Evolutionary conservation across 2,888 invertebrate genomes (phyloP).

Genomic region (Drosophila conformis): DNA sequence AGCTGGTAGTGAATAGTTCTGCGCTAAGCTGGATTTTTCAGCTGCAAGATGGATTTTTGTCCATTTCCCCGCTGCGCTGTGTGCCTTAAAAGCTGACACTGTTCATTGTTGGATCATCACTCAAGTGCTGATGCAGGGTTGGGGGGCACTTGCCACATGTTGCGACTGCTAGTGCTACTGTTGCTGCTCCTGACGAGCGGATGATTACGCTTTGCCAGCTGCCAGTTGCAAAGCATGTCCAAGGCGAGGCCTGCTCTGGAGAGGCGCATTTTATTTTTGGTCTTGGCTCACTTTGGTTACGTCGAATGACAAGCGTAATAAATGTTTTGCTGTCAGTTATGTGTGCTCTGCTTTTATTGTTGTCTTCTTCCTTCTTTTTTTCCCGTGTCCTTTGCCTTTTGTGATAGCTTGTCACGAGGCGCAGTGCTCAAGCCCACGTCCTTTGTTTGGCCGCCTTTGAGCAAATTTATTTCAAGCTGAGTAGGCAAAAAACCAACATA

Average conservation of each 20-base stretch:
- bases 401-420: slow-evolving; percentile 55
- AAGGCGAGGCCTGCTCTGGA: slow-evolving; percentile 34
- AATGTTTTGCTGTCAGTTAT: slow-evolving; percentile 78
- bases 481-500: slow-evolving; percentile 36
- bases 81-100: slow-evolving; percentile 66
- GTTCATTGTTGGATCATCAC: slow-evolving; percentile 79
- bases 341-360: slow-evolving; percentile 57
- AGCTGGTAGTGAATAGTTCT: slow-evolving; percentile 32
- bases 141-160: slow-evolving; percentile 50
- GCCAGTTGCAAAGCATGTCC: slow-evolving; percentile 50
- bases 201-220: slow-evolving; percentile 73
- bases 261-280: slow-evolving; percentile 47
- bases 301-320: slow-evolving; percentile 81
- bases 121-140: slow-evolving; percentile 36
- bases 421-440: slow-evolving; percentile 45
- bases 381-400: slow-evolving; percentile 64
- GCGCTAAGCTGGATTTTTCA: slow-evolving; percentile 25
- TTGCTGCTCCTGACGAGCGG: slow-evolving; percentile 62
- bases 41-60: slow-evolving; percentile 47
- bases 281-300: slow-evolving; percentile 38
- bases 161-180: slow-evolving; percentile 10
- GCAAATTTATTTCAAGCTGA: slow-evolving; percentile 52
- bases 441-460: slow-evolving; percentile 62
- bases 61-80: slow-evolving; percentile 13
- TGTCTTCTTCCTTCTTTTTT: slow-evolving; percentile 54